These are phyloP conservation scores for Spermophilus dauricus DNA, from an alignment of 2,113 vertebrate genomes.

Conservation along the genomic window DNA sequence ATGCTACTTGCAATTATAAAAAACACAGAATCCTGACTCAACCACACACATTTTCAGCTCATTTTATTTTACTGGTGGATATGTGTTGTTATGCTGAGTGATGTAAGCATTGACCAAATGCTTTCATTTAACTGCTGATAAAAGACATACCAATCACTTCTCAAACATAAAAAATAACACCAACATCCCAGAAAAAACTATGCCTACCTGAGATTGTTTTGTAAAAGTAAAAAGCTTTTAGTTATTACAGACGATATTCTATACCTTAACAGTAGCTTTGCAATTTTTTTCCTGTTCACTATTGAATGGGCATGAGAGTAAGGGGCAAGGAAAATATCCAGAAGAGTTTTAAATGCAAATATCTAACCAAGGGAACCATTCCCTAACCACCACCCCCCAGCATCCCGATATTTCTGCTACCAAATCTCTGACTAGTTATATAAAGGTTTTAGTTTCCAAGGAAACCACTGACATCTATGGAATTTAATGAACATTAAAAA, in stretches of 20 bases:
- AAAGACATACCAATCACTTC: not conserved
- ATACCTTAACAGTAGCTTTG: constrained; percentile 1
- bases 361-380: constrained; percentile 80
- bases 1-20: not conserved
- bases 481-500: constrained; percentile 83
- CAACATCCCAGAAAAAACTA: constrained; percentile 5
- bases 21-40: not conserved
- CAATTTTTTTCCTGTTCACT: constrained; percentile 59
- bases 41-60: not conserved
- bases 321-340: constrained; percentile 63
- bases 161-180: not conserved
- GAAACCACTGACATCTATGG: constrained; percentile 88
- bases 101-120: not conserved
- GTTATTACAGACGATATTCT: not conserved
- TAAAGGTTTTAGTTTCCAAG: constrained; percentile 90
- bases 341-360: constrained; percentile 80
- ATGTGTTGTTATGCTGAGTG: not conserved
- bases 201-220: not conserved
- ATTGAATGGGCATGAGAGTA: constrained; percentile 37
- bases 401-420: constrained; percentile 82
- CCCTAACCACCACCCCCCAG: constrained; percentile 51
- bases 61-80: not conserved
- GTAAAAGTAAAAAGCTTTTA: constrained; percentile 17
- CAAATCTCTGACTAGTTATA: constrained; percentile 82
- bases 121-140: not conserved